These are phyloP conservation scores for Lepus americanus DNA, from an alignment of 2,113 vertebrate genomes.

Conservation along the genomic window DNA sequence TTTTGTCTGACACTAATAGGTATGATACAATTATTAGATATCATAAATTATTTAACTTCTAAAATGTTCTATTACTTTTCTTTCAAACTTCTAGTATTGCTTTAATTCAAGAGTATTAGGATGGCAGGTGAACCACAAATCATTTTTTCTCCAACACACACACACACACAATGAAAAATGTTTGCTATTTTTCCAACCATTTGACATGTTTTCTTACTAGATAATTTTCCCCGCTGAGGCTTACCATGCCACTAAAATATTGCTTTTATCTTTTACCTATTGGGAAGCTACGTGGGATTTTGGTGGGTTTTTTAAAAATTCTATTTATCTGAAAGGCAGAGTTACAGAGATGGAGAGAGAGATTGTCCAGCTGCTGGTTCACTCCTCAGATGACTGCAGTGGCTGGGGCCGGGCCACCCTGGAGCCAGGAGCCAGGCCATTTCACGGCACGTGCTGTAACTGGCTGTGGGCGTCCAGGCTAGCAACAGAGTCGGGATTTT, in stretches of 20 bases:
- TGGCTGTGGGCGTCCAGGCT: background rate
- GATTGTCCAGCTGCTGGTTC: too few relatives aligned
- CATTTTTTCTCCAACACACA: background rate
- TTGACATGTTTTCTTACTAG: background rate
- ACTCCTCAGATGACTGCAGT: too few relatives aligned
- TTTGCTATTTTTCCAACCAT: background rate
- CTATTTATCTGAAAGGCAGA: too few relatives aligned
- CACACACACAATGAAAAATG: background rate
- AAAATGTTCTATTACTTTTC: background rate
- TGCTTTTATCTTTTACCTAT: background rate
- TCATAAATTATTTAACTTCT: background rate
- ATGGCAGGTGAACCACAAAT: background rate
- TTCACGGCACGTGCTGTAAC: too few relatives aligned
- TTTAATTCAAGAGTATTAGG: conserved; percentile 9
- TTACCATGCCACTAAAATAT: background rate
- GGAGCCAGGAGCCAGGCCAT: background rate
- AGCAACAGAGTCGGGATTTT: background rate
- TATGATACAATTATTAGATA: background rate
- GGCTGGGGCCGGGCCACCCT: too few relatives aligned
- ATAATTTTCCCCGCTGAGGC: background rate
- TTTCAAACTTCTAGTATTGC: conserved; percentile 34
- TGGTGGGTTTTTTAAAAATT: background rate
- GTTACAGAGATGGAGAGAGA: too few relatives aligned
- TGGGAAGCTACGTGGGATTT: background rate
- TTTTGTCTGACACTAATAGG: conserved; percentile 21